Percentiles rank a stretch among this genome's conserved stretches.
Evolutionary conservation across 2,113 vertebrate species (phyloP).

Genomic region (Heliornis fulica): DNA sequence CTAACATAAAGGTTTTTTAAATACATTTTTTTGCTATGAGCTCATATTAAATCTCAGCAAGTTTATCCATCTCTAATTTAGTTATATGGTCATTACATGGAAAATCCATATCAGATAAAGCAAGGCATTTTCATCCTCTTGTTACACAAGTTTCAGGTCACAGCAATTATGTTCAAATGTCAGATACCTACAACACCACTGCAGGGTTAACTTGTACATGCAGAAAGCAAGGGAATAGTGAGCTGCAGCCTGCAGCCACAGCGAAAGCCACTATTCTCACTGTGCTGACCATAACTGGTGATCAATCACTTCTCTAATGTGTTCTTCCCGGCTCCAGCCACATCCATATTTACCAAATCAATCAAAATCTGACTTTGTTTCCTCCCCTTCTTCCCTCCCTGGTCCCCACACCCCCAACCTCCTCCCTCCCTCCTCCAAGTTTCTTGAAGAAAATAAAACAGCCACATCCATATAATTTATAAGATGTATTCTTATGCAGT

Average conservation of each 20-base stretch:
- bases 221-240: not conserved
- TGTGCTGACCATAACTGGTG: not conserved
- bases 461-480: not conserved
- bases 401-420: too few species aligned
- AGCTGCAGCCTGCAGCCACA: not conserved
- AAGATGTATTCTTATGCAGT: not conserved
- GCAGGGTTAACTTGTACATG: not conserved
- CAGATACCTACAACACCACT: not conserved
- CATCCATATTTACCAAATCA: not conserved
- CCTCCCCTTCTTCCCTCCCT: not conserved
- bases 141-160: constrained; percentile 35
- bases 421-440: not conserved
- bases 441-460: not conserved
- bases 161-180: constrained; percentile 11
- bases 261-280: not conserved
- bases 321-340: not conserved
- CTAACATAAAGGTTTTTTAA: constrained; percentile 39
- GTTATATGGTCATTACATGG: constrained; percentile 22
- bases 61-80: constrained; percentile 45
- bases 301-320: not conserved
- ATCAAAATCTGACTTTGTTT: constrained; percentile 25
- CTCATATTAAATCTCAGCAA: constrained; percentile 34
- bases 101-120: constrained; percentile 43
- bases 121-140: constrained; percentile 1
- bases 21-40: constrained; percentile 29